Conservation (phyloP, 2,797 vertebrate species). For the Glyptemys insculpta region DNA sequence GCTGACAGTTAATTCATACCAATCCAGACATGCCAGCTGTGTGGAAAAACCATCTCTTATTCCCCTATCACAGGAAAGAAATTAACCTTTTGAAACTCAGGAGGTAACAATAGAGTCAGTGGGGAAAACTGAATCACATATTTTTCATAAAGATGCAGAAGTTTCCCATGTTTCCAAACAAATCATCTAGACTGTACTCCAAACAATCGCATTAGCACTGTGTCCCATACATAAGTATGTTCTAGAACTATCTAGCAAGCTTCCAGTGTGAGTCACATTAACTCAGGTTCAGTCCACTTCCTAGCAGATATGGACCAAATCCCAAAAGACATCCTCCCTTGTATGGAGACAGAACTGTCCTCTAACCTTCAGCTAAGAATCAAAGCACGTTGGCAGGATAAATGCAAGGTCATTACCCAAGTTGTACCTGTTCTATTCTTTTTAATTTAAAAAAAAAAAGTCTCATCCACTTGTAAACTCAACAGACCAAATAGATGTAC, state of each 20-base stretch:
- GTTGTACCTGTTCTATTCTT: neutral
- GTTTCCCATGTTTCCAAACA: neutral
- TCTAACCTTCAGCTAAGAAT: neutral
- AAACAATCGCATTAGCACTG: neutral
- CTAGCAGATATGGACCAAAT: neutral
- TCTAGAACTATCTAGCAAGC: neutral
- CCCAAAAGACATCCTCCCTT: neutral
- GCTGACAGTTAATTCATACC: neutral
- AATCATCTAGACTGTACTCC: accelerated
- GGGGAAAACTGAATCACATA: neutral
- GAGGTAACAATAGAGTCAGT: neutral
- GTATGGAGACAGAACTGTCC: neutral
- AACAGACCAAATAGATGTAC: neutral
- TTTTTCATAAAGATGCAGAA: neutral
- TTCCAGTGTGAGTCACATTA: neutral
- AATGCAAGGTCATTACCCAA: neutral
- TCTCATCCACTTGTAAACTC: neutral
- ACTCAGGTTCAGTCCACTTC: neutral
- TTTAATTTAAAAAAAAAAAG: neutral
- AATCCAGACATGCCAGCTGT: neutral
- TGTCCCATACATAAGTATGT: neutral
- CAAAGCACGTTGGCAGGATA: neutral
- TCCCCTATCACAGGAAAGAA: neutral
- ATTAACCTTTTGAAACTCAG: neutral
- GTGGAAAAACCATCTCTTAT: neutral